Evolutionary conservation across 2,888 invertebrate genomes (phyloP).

Genomic region (Eubasilissa splendida): DNA sequence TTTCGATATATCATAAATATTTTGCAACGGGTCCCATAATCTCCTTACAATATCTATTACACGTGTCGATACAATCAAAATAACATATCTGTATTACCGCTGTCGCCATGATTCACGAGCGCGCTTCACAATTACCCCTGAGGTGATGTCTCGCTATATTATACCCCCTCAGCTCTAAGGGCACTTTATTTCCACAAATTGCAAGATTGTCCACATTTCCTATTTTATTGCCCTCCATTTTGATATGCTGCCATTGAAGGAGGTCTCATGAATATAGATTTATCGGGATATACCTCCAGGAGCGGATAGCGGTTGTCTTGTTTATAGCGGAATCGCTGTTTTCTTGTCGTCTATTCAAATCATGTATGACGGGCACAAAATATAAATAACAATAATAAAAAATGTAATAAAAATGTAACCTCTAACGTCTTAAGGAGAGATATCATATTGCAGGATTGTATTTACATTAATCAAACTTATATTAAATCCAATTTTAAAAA

Average conservation of each 20-base stretch:
- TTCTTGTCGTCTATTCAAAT: conserved; percentile 35
- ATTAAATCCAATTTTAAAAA: too few relatives aligned
- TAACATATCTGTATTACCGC: conserved; percentile 33
- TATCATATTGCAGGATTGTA: not conserved
- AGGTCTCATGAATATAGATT: conserved; percentile 52
- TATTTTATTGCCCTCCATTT: conserved; percentile 47
- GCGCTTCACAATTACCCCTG: conserved; percentile 7
- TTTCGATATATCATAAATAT: too few relatives aligned
- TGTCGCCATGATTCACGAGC: conserved; percentile 41
- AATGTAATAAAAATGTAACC: not conserved
- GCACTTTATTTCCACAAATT: conserved; percentile 53
- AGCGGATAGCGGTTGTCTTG: not conserved
- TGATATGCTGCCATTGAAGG: conserved; percentile 44
- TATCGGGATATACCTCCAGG: conserved; percentile 41
- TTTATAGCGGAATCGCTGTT: conserved; percentile 24
- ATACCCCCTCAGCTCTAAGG: not conserved
- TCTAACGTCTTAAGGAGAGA: not conserved
- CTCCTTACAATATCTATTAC: not conserved
- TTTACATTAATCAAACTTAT: too few relatives aligned
- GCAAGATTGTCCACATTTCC: conserved; percentile 49
- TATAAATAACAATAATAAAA: conserved; percentile 6
- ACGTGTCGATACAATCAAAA: conserved; percentile 40
- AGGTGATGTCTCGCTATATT: conserved; percentile 4
- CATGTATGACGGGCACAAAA: conserved; percentile 24
- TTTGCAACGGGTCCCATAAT: too few relatives aligned